Evolutionary conservation across 2,797 vertebrate species (phyloP).

Genomic region (Sebastes goodei): DNA sequence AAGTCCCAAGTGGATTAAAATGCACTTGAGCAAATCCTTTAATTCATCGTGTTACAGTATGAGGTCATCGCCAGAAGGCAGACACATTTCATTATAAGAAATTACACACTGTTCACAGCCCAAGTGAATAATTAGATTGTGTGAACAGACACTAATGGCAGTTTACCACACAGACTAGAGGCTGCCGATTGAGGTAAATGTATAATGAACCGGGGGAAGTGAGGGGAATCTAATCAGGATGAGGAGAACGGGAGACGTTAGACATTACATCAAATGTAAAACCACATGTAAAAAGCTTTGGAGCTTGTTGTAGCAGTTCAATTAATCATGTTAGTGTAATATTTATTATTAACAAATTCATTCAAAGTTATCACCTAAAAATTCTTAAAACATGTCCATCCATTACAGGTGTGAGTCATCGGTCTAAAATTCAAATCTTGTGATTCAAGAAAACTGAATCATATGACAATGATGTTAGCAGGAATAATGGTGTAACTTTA

Average conservation of each 20-base stretch:
- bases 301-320: background rate
- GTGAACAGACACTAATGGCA: constrained; percentile 50
- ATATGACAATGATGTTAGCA: background rate
- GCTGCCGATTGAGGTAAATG: constrained; percentile 22
- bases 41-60: constrained; percentile 32
- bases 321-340: background rate
- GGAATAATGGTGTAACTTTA: background rate
- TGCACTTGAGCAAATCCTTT: constrained; percentile 37
- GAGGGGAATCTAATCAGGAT: constrained; percentile 37
- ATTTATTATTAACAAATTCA: background rate
- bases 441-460: background rate
- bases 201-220: constrained; percentile 11
- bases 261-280: background rate
- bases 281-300: background rate
- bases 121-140: constrained; percentile 59
- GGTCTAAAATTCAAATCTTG: background rate
- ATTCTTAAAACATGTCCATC: background rate
- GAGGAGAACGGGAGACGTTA: background rate
- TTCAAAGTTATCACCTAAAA: background rate
- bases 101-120: constrained; percentile 47
- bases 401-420: background rate
- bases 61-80: constrained; percentile 52
- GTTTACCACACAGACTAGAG: constrained; percentile 46
- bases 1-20: constrained; percentile 28
- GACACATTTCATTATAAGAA: constrained; percentile 64